Evolutionary conservation across 2,797 vertebrate species (phyloP), one percentile per base, ranked within the genome.

Genomic region (Heliangelus exortis): DNA sequence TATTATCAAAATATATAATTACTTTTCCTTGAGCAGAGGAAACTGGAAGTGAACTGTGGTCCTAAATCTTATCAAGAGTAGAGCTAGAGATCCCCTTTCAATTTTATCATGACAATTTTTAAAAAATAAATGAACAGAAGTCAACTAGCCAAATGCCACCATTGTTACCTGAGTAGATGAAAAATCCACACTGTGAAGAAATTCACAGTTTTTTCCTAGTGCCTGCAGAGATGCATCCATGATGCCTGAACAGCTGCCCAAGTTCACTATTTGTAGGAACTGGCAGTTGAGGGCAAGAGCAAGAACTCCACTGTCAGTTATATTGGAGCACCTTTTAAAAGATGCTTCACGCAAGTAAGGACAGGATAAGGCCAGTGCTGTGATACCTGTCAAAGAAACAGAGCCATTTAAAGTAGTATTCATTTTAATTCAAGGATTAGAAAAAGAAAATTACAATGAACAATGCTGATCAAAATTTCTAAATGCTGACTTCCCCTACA

Each of bases 121-220:
- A n/a, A 16, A 36, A 89, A 41, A 76, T 2, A 59, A 83, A 39
- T 6, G 50, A 79, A 21, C 0, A 3, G 5, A 68, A 66, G 33
- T 54, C 69, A 74, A 12, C 5, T 25, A 63, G 16, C 14, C 45
- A 63, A 28, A 0, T 58, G n/a, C 15, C 39, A 75, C 76, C 8
- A 1, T 5, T 93, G 29, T 97, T 97, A 99, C 98, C 97, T 95
- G 96, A 59, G 98, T 99, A 72, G 97, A 98, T 73, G 98, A 98
- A 81, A 99, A 98, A 93, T 98, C 98, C 79, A 98, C 97, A 39
- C 98, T 98, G 71, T 98, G 98, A 84, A 99, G 97, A 94, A 97
- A 96, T 18, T 87, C 96, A 95, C 98, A 99, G 95, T 98, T 97
- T 91, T 97, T 68, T 43, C 98, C 98, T 25, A 99, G 93, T 2